These are phyloP conservation scores for Chunga burmeisteri DNA, from an alignment of 2,113 vertebrate species.

Conservation along the genomic window DNA sequence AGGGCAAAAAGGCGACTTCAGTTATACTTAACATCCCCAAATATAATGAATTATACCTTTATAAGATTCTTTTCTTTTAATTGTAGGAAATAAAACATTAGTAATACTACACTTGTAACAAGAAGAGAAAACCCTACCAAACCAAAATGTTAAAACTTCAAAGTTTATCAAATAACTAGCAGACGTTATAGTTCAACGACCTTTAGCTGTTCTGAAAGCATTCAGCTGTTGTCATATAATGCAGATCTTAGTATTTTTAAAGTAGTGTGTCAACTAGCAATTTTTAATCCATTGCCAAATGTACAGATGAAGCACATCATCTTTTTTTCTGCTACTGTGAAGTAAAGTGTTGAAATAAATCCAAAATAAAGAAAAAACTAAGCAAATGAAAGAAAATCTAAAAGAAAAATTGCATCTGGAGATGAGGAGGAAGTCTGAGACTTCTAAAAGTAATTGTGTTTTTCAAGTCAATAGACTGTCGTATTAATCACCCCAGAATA, in stretches of 20 bases:
- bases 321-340: conserved; percentile 82
- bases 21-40: not conserved
- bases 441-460: conserved; percentile 85
- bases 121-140: conserved; percentile 49
- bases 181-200: conserved; percentile 67
- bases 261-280: conserved; percentile 69
- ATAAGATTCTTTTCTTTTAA: conserved; percentile 1
- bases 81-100: conserved; percentile 19
- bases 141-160: conserved; percentile 71
- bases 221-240: conserved; percentile 75
- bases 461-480: conserved; percentile 85
- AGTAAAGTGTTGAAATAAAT: conserved; percentile 82
- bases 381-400: conserved; percentile 78
- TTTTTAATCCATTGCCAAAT: conserved; percentile 78
- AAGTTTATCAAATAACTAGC: conserved; percentile 77
- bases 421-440: conserved; percentile 79
- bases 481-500: conserved; percentile 82
- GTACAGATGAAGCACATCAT: conserved; percentile 79
- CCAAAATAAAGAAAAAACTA: conserved; percentile 87
- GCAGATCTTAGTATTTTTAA: conserved; percentile 70
- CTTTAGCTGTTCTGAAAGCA: conserved; percentile 72
- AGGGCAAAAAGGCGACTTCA: not conserved
- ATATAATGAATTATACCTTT: not conserved
- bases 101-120: conserved; percentile 18
- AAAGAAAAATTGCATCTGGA: conserved; percentile 91